Evolutionary conservation across 1,140 invertebrate species (phyloP).

Genomic region (Mizuhopecten yessoensis): DNA sequence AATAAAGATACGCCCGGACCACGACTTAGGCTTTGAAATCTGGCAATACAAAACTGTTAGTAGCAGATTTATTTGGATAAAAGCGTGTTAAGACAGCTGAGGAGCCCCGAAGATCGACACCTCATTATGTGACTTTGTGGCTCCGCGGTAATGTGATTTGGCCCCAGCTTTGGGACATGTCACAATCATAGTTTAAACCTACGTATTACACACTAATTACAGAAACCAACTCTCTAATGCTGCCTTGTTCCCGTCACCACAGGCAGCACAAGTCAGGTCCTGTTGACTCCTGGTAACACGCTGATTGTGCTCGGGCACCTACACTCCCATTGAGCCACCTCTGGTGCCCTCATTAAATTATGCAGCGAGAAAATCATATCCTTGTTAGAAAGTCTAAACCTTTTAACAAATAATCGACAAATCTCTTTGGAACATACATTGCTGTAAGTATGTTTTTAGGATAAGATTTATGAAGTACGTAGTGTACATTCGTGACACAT

Average conservation of each 20-base stretch:
- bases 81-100: not conserved
- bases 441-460: too few relatives aligned
- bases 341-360: not conserved
- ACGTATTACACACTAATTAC: not conserved
- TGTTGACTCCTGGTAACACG: not conserved
- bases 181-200: not conserved
- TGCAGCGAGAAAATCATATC: not conserved
- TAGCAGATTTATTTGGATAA: not conserved
- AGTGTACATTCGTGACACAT: too few relatives aligned
- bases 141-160: not conserved
- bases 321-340: not conserved
- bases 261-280: not conserved
- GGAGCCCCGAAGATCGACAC: not conserved
- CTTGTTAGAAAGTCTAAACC: not conserved
- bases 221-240: not conserved
- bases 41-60: conserved; percentile 6
- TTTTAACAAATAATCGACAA: not conserved
- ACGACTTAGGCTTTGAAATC: conserved; percentile 7
- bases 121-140: conserved; percentile 33
- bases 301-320: too few relatives aligned
- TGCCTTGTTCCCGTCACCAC: not conserved
- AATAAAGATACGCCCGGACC: conserved; percentile 27
- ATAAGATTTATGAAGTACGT: too few relatives aligned
- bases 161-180: not conserved
- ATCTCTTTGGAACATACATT: too few relatives aligned